Percentiles rank a stretch among this genome's conserved stretches.
phyloP scores from a whole-genome alignment of 1,140 invertebrate species.

The Sinella curviseta region DNA sequence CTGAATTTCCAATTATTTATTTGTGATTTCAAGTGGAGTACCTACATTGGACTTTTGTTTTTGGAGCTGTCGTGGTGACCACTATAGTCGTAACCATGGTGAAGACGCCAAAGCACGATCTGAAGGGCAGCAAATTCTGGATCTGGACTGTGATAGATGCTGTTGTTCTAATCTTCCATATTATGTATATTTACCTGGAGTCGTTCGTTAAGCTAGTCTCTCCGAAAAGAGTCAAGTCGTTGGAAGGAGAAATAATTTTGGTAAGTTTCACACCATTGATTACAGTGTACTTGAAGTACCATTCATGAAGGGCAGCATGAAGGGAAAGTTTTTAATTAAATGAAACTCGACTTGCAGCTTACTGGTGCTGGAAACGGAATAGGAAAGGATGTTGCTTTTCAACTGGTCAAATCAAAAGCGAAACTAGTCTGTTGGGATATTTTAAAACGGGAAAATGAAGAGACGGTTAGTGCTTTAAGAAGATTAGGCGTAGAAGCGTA shows the following conservation, averaged over 20 bases:
- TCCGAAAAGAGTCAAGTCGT: constrained; percentile 34
- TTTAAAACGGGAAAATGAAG: constrained; percentile 35
- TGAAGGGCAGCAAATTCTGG: background rate
- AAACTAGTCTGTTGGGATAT: constrained; percentile 46
- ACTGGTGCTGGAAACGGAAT: constrained; percentile 47
- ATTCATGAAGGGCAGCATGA: background rate
- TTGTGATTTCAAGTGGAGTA: too few relatives aligned
- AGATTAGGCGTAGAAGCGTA: constrained; percentile 12
- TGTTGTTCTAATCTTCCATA: background rate
- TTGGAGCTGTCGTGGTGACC: too few relatives aligned
- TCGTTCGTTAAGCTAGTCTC: constrained; percentile 1
- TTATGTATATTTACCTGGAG: constrained; percentile 1
- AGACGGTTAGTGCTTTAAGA: constrained; percentile 22
- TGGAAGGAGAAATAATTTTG: constrained; percentile 44
- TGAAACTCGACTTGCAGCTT: constrained; percentile 32
- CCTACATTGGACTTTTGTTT: too few relatives aligned
- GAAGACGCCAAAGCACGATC: too few relatives aligned
- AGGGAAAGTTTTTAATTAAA: constrained; percentile 26
- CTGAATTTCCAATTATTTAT: too few relatives aligned
- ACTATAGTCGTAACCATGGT: too few relatives aligned
- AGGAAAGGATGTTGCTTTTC: constrained; percentile 37
- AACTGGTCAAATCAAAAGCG: constrained; percentile 30
- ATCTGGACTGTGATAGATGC: background rate
- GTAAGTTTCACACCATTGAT: constrained; percentile 30
- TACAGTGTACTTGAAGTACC: background rate